A percentile compares a stretch with the other conserved stretches of the same genome.
These are phyloP conservation scores for Helicoverpa assulta DNA, from an alignment of 2,888 invertebrate species.

Conservation along the genomic window DNA sequence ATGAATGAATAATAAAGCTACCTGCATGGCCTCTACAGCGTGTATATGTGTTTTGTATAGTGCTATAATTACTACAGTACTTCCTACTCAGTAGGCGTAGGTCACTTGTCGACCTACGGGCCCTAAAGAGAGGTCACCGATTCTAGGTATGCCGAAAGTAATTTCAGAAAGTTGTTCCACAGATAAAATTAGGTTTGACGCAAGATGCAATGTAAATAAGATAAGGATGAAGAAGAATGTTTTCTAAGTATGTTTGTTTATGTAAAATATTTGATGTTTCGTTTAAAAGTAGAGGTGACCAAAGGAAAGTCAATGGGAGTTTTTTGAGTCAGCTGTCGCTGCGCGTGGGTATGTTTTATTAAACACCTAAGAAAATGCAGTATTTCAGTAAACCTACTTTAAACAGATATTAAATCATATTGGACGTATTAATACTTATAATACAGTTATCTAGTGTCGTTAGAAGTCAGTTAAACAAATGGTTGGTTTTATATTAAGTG, in stretches of 20 bases:
- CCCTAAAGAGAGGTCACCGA: slow-evolving; percentile 61
- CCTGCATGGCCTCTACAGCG: slow-evolving; percentile 46
- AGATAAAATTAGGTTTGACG: slow-evolving; percentile 16
- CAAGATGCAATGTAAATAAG: slow-evolving; percentile 22
- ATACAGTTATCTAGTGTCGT: too few relatives aligned
- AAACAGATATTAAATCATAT: too few relatives aligned
- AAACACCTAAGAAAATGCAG: too few relatives aligned
- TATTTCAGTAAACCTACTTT: too few relatives aligned
- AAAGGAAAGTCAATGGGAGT: neutral
- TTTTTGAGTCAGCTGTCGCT: too few relatives aligned
- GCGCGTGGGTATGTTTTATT: too few relatives aligned
- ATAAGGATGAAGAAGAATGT: slow-evolving; percentile 15
- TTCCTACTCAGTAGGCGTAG: slow-evolving; percentile 60
- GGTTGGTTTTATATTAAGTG: too few relatives aligned
- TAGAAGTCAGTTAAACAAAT: too few relatives aligned
- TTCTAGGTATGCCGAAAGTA: slow-evolving; percentile 31
- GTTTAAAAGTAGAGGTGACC: slow-evolving; percentile 1
- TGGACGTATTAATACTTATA: too few relatives aligned
- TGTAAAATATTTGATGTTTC: neutral
- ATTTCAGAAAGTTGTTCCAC: slow-evolving; percentile 44
- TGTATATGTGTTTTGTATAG: slow-evolving; percentile 37
- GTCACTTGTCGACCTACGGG: slow-evolving; percentile 60
- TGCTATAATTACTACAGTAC: slow-evolving; percentile 54
- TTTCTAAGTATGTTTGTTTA: slow-evolving; percentile 3
- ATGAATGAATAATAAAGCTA: slow-evolving; percentile 35